Conservation (phyloP, 2,888 invertebrate genomes). For the Yponomeuta evonymella region DNA sequence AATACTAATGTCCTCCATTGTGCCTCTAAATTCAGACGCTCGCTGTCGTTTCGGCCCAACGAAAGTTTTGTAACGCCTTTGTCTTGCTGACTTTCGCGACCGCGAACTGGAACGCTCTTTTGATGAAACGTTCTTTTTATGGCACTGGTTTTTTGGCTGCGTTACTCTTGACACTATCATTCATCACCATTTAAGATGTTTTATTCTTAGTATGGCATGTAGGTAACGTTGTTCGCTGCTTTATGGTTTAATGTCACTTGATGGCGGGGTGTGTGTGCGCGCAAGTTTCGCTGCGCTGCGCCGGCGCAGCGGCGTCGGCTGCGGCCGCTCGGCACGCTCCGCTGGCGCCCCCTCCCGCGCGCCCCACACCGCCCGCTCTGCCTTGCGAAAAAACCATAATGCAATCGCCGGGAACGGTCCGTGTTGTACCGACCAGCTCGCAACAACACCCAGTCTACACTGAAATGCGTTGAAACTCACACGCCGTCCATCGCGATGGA, state of each 20-base stretch:
- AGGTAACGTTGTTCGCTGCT: not conserved
- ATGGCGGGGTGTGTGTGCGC: constrained; percentile 33
- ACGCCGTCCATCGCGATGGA: constrained; percentile 73
- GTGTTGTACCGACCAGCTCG: constrained; percentile 67
- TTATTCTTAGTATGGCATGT: constrained; percentile 19
- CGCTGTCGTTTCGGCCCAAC: constrained; percentile 42
- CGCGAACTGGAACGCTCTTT: constrained; percentile 54
- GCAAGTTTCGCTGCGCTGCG: constrained; percentile 58
- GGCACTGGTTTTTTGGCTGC: constrained; percentile 29
- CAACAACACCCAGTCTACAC: constrained; percentile 69
- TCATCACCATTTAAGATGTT: constrained; percentile 15
- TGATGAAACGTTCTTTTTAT: constrained; percentile 33
- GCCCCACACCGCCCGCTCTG: constrained; percentile 51
- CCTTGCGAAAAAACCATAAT: constrained; percentile 75
- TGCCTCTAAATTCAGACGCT: constrained; percentile 45
- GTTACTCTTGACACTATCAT: constrained; percentile 26
- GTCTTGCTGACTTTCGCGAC: constrained; percentile 63
- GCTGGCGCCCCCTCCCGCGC: constrained; percentile 56
- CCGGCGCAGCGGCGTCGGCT: constrained; percentile 50
- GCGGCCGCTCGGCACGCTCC: constrained; percentile 68
- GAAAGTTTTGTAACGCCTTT: constrained; percentile 67
- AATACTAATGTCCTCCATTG: constrained; percentile 66
- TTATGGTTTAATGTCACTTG: constrained; percentile 20
- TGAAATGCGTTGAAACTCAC: constrained; percentile 73
- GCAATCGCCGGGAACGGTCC: constrained; percentile 73